Evolutionary conservation across 2,113 vertebrate genomes (phyloP), one percentile per base, ranked within the genome.

Genomic region (Cnemophilus loriae): DNA sequence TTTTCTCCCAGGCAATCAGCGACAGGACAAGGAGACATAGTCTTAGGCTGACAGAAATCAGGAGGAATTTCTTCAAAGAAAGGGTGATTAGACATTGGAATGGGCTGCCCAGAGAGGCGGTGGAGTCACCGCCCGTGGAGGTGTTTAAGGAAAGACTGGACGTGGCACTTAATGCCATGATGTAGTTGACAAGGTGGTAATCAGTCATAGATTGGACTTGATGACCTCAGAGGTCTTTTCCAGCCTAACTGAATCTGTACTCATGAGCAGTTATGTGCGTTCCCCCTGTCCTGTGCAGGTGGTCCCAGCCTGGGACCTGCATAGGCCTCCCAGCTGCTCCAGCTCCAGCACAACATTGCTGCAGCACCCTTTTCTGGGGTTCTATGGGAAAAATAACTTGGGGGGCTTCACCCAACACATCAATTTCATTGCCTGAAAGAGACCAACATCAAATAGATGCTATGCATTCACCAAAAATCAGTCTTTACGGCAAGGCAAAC

Each of bases 181-280:
- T 0, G 1, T 11, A 33, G 28, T 22, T n/a, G 23, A 26, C n/a
- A 22, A 30, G 11, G 39, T 22, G 16, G 13, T 26, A 33, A 46
- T 41, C 41, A 59, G 39, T 67, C 33, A 30, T 1, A 19, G 22
- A 26, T 9, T 44, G 59, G 37, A n/a, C n/a, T 39, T 30, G 22
- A 59, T 52, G 46, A 39, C 14, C 46, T 82, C 53, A 46, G 69
- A n/a, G 53, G 11, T n/a, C 20, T 67, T 89, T 59, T 53, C 39
- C 47, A 53, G 41, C 24, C 16, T n/a, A 23, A 52, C 37, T 9
- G 9, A 32, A 59, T 39, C 20, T 75, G 33, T 67, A 27, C 47
- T 33, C 3, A 5, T 10, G 46, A 67, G 14, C 32, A 82, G 65
- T 15, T 27, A 3, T 0, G 8, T 5, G 3, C 20, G 17, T 10